Conservation (phyloP, 2,797 vertebrate species). For the Eulemur coronatus region DNA sequence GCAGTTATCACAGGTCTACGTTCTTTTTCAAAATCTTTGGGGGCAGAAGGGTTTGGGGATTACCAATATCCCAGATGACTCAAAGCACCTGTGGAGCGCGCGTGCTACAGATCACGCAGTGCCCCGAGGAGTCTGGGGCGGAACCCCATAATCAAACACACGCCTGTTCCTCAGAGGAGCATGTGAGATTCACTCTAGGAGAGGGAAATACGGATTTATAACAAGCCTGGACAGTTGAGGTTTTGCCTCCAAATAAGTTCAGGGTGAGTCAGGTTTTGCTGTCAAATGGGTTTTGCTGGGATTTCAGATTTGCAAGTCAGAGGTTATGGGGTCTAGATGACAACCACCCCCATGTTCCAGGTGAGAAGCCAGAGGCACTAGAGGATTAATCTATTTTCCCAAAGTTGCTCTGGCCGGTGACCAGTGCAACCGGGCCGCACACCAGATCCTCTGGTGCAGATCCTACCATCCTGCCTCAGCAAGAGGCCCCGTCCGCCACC, state of each 20-base stretch:
- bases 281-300: background rate
- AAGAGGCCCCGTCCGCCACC: fast-evolving
- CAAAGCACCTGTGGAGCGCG: fast-evolving
- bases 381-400: background rate
- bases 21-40: background rate
- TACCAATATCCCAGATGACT: fast-evolving
- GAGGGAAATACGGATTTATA: background rate
- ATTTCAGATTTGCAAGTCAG: background rate
- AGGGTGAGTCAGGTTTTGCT: background rate
- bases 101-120: fast-evolving
- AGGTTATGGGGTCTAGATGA: background rate
- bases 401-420: background rate
- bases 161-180: background rate
- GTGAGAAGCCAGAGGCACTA: background rate
- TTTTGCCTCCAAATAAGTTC: background rate
- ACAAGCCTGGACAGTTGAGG: background rate
- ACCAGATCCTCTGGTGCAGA: too few relatives aligned
- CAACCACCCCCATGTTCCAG: background rate
- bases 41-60: background rate
- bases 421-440: background rate
- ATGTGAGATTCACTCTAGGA: fast-evolving
- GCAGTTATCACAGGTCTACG: fast-evolving
- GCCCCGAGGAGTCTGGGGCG: background rate
- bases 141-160: background rate
- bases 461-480: background rate